A percentile compares a stretch with the other conserved stretches of the same genome.
phyloP scores from a whole-genome alignment of 1,140 invertebrate species.

The Solenopsis fugax region DNA sequence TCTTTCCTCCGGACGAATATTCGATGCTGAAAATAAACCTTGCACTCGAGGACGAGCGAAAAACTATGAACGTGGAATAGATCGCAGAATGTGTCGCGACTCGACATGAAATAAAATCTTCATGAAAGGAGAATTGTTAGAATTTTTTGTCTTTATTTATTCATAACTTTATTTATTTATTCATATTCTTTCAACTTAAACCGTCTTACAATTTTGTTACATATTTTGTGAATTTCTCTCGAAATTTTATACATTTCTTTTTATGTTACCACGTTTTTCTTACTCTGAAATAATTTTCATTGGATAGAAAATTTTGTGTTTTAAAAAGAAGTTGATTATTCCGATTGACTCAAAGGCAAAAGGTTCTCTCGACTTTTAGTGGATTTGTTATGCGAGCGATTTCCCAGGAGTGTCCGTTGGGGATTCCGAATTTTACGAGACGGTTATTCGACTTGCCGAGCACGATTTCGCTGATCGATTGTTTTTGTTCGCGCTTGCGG shows the following conservation, averaged over 20 bases:
- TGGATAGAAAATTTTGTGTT: conserved; percentile 35
- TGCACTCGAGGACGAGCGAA: conserved; percentile 31
- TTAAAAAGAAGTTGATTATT: conserved; percentile 31
- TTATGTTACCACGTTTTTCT: conserved; percentile 32
- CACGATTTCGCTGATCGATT: conserved; percentile 54
- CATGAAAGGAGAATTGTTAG: not conserved
- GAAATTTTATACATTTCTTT: conserved; percentile 23
- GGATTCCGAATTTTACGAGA: conserved; percentile 42
- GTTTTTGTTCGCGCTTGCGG: conserved; percentile 31
- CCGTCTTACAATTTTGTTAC: not conserved
- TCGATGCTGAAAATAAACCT: conserved; percentile 62
- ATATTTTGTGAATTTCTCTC: not conserved
- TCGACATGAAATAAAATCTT: conserved; percentile 4
- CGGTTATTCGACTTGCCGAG: conserved; percentile 44
- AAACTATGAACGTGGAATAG: conserved; percentile 29
- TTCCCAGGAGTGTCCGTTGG: conserved; percentile 29
- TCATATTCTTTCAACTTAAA: not conserved
- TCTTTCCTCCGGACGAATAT: conserved; percentile 32
- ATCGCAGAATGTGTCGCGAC: not conserved
- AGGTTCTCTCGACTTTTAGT: conserved; percentile 19
- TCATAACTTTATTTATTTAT: too few species aligned
- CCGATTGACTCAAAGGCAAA: not conserved
- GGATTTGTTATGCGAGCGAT: conserved; percentile 34
- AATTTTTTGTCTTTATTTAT: not conserved
- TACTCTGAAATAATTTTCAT: conserved; percentile 11